Evolutionary conservation across 2,888 invertebrate genomes (phyloP).

Genomic region (Eudasyphora cyanicolor): DNA sequence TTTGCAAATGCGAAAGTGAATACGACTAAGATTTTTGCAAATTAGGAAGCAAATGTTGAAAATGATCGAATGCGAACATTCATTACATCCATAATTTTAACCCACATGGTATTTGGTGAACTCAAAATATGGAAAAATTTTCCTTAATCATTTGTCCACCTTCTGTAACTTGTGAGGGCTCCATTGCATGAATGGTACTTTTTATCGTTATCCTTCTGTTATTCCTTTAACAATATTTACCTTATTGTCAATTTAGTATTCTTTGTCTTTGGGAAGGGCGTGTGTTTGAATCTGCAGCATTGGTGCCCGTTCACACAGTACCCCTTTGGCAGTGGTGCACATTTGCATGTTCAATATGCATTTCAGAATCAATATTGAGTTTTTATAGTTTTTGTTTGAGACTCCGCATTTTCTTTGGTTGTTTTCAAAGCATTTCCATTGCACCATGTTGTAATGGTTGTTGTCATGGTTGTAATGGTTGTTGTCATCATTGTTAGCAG

Average conservation of each 20-base stretch:
- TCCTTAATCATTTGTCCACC: no score
- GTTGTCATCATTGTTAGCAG: not conserved
- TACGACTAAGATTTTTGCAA: no score
- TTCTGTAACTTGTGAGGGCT: no score
- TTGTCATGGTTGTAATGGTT: not conserved
- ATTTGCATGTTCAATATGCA: conserved; percentile 44
- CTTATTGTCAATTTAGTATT: conserved; percentile 32
- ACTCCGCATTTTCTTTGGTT: conserved; percentile 8
- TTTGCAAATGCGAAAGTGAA: no score
- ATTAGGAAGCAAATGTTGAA: not conserved
- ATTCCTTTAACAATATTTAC: conserved; percentile 38
- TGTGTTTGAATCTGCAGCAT: conserved; percentile 1
- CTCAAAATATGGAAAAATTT: no score
- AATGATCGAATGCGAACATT: no score
- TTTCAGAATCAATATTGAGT: conserved; percentile 42
- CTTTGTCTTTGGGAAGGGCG: conserved; percentile 17
- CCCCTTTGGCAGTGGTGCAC: conserved; percentile 43
- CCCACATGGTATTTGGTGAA: no score
- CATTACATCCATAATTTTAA: no score
- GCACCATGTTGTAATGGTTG: not conserved
- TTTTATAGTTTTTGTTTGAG: no score
- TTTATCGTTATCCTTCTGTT: conserved; percentile 3
- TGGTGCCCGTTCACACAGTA: not conserved
- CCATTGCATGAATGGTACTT: not conserved
- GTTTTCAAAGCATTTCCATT: conserved; percentile 44